Conservation (phyloP, 2,888 invertebrate species). For the Exephanes ischioxanthus region DNA sequence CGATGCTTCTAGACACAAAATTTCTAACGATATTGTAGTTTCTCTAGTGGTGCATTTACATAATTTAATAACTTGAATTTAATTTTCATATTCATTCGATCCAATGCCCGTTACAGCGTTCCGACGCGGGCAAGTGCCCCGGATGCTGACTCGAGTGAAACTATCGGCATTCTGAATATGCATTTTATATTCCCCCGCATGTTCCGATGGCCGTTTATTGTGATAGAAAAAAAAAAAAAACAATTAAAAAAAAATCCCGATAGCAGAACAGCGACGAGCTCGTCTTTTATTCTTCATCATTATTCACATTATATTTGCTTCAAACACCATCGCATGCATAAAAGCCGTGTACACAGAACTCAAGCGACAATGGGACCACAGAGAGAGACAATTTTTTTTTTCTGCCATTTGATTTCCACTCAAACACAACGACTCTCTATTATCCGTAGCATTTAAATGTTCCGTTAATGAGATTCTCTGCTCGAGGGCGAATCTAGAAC, state of each 20-base stretch:
- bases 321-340: conserved; percentile 56
- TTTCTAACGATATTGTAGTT: conserved; percentile 47
- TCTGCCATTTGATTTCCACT: conserved; percentile 45
- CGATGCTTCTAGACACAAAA: conserved; percentile 66
- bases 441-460: conserved; percentile 37
- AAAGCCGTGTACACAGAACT: conserved; percentile 60
- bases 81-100: neutral
- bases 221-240: conserved; percentile 12
- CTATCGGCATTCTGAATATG: neutral
- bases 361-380: conserved; percentile 65
- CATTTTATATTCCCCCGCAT: neutral
- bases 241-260: neutral
- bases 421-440: conserved; percentile 39
- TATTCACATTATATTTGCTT: conserved; percentile 39
- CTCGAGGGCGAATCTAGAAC: conserved; percentile 2
- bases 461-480: conserved; percentile 15
- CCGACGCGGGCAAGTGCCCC: neutral
- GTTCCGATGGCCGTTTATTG: conserved; percentile 2
- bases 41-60: conserved; percentile 49
- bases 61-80: conserved; percentile 5
- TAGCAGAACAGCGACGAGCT: conserved; percentile 22
- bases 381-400: conserved; percentile 34
- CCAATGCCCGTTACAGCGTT: conserved; percentile 33
- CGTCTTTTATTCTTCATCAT: conserved; percentile 25
- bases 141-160: neutral